These are phyloP conservation scores for Lipotes vexillifer DNA, from an alignment of 2,113 vertebrate genomes.

Conservation along the genomic window DNA sequence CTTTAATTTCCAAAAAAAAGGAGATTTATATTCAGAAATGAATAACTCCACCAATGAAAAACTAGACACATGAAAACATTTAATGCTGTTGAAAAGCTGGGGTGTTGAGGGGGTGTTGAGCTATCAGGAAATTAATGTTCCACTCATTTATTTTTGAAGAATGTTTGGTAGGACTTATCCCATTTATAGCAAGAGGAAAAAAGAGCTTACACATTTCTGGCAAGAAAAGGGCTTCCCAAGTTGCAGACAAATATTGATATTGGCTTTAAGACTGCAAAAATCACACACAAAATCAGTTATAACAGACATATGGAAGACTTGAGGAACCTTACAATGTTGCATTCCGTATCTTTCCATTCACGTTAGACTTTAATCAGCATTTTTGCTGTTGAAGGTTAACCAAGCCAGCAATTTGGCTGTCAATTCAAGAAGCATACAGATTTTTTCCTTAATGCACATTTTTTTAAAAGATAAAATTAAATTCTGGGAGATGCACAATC, in stretches of 20 bases:
- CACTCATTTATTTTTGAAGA: conserved; percentile 75
- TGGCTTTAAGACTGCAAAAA: conserved; percentile 70
- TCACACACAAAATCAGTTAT: conserved; percentile 19
- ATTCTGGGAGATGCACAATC: neutral
- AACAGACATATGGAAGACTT: conserved; percentile 52
- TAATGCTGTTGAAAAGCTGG: conserved; percentile 34
- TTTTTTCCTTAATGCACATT: neutral
- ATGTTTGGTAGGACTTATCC: conserved; percentile 63
- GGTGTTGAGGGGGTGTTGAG: neutral
- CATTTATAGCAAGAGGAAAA: conserved; percentile 72
- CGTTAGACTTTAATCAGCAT: neutral
- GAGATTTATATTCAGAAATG: neutral
- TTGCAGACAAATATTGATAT: conserved; percentile 78
- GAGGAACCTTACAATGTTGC: conserved; percentile 50
- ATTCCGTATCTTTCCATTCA: conserved; percentile 33
- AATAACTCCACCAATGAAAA: neutral
- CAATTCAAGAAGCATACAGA: neutral
- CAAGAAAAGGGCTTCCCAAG: conserved; percentile 64
- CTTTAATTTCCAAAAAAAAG: neutral
- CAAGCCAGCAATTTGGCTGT: neutral
- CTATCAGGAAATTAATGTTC: conserved; percentile 66
- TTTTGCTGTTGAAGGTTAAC: conserved; percentile 31
- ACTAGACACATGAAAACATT: conserved; percentile 12
- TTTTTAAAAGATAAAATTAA: neutral
- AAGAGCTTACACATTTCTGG: conserved; percentile 70